Percentiles rank a stretch among this genome's conserved stretches.
Evolutionary conservation across 2,797 vertebrate species (phyloP).

Genomic region (Falco berigora): DNA sequence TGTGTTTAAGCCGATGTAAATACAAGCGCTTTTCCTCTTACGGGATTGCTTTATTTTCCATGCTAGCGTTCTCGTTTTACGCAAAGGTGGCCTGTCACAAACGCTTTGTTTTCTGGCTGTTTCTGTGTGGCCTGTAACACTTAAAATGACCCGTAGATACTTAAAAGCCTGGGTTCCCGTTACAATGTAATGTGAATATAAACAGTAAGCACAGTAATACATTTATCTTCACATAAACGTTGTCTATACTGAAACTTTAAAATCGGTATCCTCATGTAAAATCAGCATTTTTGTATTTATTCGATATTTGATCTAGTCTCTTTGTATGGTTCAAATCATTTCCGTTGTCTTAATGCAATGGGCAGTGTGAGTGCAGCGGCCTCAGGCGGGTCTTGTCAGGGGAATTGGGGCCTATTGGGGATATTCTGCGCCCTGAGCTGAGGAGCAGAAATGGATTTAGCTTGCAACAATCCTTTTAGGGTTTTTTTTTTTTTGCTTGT

Average conservation of each 20-base stretch:
- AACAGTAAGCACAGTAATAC: neutral
- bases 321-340: neutral
- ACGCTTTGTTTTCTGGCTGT: neutral
- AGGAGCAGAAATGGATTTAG: neutral
- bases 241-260: neutral
- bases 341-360: neutral
- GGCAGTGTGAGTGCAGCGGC: neutral
- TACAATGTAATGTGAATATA: fast-evolving
- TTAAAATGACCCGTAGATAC: fast-evolving
- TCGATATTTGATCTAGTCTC: fast-evolving
- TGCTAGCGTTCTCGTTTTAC: fast-evolving
- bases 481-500: fast-evolving
- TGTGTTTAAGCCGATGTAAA: neutral
- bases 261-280: no score
- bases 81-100: no score
- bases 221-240: fast-evolving
- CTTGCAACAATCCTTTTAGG: neutral
- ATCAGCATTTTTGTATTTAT: neutral
- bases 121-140: no score
- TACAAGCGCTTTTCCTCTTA: no score
- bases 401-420: fast-evolving
- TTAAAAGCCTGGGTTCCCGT: neutral
- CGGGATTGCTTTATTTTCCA: fast-evolving
- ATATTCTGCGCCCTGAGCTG: fast-evolving
- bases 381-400: neutral